Percentiles rank a stretch among this genome's conserved stretches.
phyloP scores from a whole-genome alignment of 2,888 invertebrate genomes.

The Nemoura dubitans region DNA sequence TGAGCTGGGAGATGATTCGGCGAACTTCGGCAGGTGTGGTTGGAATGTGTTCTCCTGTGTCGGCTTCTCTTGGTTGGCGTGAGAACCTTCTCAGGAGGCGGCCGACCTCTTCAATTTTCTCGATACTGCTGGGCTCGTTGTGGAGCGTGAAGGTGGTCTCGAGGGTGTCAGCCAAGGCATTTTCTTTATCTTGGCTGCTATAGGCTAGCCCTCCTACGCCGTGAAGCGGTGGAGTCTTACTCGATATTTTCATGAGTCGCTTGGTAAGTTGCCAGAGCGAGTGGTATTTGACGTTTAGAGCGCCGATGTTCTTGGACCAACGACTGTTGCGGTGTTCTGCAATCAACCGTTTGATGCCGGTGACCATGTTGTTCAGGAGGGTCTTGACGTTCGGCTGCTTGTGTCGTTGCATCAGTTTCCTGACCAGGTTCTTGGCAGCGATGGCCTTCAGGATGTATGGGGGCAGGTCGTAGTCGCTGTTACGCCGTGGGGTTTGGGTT shows the following conservation, averaged over 20 bases:
- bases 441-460: background rate
- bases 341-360: background rate
- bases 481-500: background rate
- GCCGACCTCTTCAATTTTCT: constrained; percentile 15
- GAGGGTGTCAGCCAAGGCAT: background rate
- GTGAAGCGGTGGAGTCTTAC: background rate
- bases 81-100: no score
- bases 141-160: background rate
- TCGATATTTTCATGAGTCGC: background rate
- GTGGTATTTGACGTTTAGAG: background rate
- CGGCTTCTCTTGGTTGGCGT: no score
- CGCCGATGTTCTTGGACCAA: background rate
- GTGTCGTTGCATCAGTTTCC: background rate
- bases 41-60: no score
- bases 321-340: background rate
- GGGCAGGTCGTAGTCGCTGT: background rate
- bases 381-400: background rate
- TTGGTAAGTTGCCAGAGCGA: constrained; percentile 7
- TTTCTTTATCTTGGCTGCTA: constrained; percentile 31
- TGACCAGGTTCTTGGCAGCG: background rate
- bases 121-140: background rate
- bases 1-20: background rate
- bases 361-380: background rate
- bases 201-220: background rate
- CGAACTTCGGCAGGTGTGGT: background rate